Percentiles rank a stretch among this genome's conserved stretches.
Evolutionary conservation across 1,140 invertebrate species (phyloP).

Genomic region (Uloborus diversus): DNA sequence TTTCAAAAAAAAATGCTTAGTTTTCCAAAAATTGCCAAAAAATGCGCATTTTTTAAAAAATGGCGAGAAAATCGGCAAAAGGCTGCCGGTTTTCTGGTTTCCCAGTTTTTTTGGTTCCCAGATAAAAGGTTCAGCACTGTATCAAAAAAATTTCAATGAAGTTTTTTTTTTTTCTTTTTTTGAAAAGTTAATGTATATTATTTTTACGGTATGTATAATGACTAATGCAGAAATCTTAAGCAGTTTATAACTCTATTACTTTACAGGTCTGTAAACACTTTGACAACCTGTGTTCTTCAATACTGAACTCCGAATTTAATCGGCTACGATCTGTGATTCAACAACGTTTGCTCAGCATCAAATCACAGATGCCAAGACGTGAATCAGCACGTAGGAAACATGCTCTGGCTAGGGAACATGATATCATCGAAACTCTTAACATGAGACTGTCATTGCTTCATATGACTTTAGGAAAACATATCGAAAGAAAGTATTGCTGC

Average conservation of each 20-base stretch:
- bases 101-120: too few relatives aligned
- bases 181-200: too few relatives aligned
- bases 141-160: too few relatives aligned
- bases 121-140: too few relatives aligned
- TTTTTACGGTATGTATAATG: too few relatives aligned
- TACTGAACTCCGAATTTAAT: slow-evolving; percentile 84
- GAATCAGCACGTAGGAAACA: slow-evolving; percentile 85
- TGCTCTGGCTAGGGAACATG: slow-evolving; percentile 83
- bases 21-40: too few relatives aligned
- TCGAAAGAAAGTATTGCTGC: slow-evolving; percentile 87
- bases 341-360: slow-evolving; percentile 82
- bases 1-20: too few relatives aligned
- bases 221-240: neutral
- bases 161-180: too few relatives aligned
- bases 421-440: slow-evolving; percentile 88
- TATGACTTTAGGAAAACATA: slow-evolving; percentile 91
- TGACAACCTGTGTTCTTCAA: slow-evolving; percentile 78
- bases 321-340: slow-evolving; percentile 81
- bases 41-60: too few relatives aligned
- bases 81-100: too few relatives aligned
- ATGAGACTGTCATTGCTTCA: slow-evolving; percentile 86
- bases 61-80: too few relatives aligned
- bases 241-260: slow-evolving; percentile 58
- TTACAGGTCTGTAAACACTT: slow-evolving; percentile 79
- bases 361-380: slow-evolving; percentile 82